Evolutionary conservation across 2,888 invertebrate species (phyloP).

Genomic region (Linnaemya vulpina): DNA sequence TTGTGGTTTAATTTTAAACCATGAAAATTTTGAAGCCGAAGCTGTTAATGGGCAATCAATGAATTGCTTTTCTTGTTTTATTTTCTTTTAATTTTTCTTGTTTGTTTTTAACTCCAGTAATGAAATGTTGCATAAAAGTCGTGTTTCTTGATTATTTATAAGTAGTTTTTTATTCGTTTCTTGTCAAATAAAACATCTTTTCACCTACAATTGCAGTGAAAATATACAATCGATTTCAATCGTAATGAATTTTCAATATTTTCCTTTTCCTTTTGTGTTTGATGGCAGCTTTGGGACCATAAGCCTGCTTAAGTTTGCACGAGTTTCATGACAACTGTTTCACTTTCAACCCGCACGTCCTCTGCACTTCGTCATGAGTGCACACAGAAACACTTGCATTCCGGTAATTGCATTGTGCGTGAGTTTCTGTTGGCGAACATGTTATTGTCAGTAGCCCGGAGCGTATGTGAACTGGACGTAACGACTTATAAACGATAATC

Average conservation of each 20-base stretch:
- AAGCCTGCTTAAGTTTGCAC: conserved; percentile 38
- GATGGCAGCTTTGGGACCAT: background rate
- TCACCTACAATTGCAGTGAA: conserved; percentile 58
- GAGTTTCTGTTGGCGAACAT: conserved; percentile 21
- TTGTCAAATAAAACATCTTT: conserved; percentile 48
- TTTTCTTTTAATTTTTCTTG: too few species aligned
- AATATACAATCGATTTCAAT: conserved; percentile 41
- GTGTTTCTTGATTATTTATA: conserved; percentile 53
- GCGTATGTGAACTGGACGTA: conserved; percentile 51
- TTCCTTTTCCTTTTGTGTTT: conserved; percentile 35
- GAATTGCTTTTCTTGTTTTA: conserved; percentile 26
- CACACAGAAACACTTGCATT: conserved; percentile 10
- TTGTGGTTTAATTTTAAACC: conserved; percentile 23
- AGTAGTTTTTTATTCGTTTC: conserved; percentile 46
- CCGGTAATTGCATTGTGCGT: conserved; percentile 13
- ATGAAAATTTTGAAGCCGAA: background rate
- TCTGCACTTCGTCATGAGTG: conserved; percentile 6
- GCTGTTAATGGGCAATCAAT: conserved; percentile 6
- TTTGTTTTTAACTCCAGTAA: background rate
- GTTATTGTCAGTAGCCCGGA: conserved; percentile 45
- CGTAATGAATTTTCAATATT: conserved; percentile 54
- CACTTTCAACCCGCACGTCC: conserved; percentile 12
- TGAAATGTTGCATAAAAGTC: too few species aligned
- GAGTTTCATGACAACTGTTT: conserved; percentile 33
- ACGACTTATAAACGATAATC: conserved; percentile 61